These are phyloP conservation scores for Melipona bicolor DNA, from an alignment of 2,888 invertebrate species.

Conservation along the genomic window DNA sequence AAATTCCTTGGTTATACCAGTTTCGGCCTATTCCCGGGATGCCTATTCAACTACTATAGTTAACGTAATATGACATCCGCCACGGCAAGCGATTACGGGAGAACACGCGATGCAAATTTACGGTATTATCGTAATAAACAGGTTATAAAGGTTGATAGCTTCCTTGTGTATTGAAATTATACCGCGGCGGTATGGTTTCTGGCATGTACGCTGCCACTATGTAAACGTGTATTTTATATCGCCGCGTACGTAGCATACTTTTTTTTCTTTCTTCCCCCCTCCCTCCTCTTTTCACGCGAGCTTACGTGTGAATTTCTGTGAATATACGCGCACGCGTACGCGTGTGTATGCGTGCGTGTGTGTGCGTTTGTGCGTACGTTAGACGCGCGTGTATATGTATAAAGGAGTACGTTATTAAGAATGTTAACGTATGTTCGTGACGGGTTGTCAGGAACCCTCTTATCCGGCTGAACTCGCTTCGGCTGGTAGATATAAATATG, in stretches of 20 bases:
- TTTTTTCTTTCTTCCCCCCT: neutral
- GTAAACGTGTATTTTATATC: conserved; percentile 46
- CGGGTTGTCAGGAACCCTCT: conserved; percentile 77
- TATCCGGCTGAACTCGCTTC: conserved; percentile 74
- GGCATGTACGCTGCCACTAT: conserved; percentile 34
- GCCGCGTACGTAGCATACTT: conserved; percentile 16
- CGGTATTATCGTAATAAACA: conserved; percentile 80
- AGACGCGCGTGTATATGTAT: neutral
- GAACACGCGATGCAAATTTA: conserved; percentile 78
- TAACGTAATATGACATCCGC: conserved; percentile 77
- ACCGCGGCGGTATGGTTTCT: conserved; percentile 61
- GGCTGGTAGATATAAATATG: conserved; percentile 81
- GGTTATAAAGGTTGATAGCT: conserved; percentile 79
- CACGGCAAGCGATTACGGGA: conserved; percentile 69
- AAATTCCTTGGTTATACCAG: conserved; percentile 63
- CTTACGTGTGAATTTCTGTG: neutral
- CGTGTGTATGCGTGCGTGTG: neutral
- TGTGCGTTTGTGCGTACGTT: neutral
- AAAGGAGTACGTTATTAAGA: conserved; percentile 72
- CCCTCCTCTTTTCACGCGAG: no score
- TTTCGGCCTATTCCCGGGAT: conserved; percentile 68
- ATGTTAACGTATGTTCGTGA: conserved; percentile 81
- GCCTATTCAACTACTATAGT: conserved; percentile 73
- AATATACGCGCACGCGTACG: neutral
- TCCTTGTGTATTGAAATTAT: conserved; percentile 75